Conservation (phyloP, 2,797 vertebrate genomes). For the Myotis vivesi region DNA sequence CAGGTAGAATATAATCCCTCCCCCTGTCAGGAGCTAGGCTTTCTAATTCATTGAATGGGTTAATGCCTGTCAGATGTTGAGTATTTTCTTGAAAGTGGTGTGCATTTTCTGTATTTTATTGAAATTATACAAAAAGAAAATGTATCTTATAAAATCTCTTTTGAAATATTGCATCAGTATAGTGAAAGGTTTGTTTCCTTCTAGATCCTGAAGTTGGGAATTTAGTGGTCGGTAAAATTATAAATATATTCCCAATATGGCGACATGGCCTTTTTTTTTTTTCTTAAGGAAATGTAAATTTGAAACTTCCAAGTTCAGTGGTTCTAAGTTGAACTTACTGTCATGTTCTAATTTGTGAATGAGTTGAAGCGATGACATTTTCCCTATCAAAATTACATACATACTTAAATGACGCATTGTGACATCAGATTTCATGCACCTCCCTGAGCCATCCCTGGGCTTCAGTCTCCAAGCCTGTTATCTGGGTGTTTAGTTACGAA, state of each 20-base stretch:
- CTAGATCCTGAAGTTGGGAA: neutral
- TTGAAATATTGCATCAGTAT: neutral
- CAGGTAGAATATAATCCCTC: conserved; percentile 58
- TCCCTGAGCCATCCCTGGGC: neutral
- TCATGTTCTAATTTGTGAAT: neutral
- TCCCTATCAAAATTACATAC: neutral
- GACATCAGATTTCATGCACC: neutral
- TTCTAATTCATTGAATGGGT: neutral
- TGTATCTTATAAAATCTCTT: neutral
- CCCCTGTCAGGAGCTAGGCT: conserved; percentile 23
- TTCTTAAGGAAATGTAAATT: neutral
- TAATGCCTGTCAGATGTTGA: neutral
- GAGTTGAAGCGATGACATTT: neutral
- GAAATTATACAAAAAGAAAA: neutral
- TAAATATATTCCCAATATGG: neutral
- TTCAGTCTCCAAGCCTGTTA: neutral
- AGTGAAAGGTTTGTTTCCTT: conserved; percentile 5
- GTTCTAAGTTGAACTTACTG: neutral
- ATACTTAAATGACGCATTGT: neutral
- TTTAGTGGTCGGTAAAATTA: conserved; percentile 4
- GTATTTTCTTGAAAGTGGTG: conserved; percentile 25
- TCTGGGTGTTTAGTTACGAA: neutral
- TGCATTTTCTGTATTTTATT: conserved; percentile 43
- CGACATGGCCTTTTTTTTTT: neutral
- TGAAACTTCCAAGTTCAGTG: neutral